These are phyloP conservation scores for Phyllostomus discolor DNA, from an alignment of 2,113 vertebrate genomes.

Conservation along the genomic window DNA sequence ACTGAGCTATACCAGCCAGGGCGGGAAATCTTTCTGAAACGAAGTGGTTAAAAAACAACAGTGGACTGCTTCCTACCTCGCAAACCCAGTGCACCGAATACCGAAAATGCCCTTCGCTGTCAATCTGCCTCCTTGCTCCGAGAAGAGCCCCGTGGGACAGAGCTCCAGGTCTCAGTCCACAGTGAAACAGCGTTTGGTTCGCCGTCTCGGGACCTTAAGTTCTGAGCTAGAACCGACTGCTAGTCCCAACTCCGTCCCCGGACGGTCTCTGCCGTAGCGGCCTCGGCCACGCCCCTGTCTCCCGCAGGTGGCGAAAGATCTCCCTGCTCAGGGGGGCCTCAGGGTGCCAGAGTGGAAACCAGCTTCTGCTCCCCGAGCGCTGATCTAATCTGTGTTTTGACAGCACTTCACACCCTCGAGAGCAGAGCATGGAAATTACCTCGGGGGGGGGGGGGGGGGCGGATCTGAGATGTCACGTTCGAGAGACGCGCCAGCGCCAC, in stretches of 20 bases:
- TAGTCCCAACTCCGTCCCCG: background rate
- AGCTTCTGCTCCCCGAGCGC: background rate
- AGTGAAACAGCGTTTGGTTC: background rate
- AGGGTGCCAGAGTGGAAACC: background rate
- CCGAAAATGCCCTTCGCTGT: background rate
- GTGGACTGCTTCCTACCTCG: background rate
- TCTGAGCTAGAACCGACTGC: background rate
- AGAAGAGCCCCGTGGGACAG: background rate
- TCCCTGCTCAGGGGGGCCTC: background rate
- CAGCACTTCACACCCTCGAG: slow-evolving; percentile 3
- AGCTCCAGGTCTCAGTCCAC: background rate
- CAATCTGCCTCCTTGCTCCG: background rate
- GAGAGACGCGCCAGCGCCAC: background rate
- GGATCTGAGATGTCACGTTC: background rate
- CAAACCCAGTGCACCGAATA: background rate
- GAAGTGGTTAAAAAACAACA: background rate
- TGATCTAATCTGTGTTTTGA: slow-evolving; percentile 34
- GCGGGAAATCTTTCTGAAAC: background rate
- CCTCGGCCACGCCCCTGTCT: background rate
- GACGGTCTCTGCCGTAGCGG: background rate
- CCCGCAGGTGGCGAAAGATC: background rate
- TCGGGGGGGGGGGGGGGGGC: background rate
- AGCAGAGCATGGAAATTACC: background rate
- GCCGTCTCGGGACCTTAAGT: background rate
- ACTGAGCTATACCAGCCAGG: too few species aligned